These are phyloP conservation scores for Cnemophilus loriae DNA, from an alignment of 2,113 vertebrate species.

Conservation along the genomic window DNA sequence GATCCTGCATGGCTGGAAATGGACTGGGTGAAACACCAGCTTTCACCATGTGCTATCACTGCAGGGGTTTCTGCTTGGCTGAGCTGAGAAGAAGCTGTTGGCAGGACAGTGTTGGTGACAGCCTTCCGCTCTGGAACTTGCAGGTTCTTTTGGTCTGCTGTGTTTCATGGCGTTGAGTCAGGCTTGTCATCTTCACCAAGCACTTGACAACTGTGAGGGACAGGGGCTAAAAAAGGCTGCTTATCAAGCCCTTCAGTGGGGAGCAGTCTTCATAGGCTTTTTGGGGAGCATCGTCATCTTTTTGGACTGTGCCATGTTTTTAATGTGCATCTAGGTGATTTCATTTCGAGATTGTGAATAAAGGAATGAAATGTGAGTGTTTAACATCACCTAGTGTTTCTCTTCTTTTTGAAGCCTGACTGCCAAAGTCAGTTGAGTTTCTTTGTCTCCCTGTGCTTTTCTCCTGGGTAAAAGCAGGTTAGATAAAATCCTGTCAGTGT, in stretches of 20 bases:
- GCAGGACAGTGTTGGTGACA: background rate
- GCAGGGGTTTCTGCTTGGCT: background rate
- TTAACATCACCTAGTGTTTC: background rate
- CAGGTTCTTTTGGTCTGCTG: background rate
- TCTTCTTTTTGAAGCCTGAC: background rate
- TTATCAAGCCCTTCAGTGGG: background rate
- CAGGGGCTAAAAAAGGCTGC: background rate
- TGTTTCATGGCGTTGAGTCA: background rate
- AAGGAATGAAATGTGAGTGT: background rate
- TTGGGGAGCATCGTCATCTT: background rate
- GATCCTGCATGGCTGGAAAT: background rate
- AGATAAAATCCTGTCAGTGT: background rate
- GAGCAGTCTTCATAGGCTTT: background rate
- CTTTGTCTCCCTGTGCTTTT: background rate
- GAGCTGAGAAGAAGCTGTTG: background rate
- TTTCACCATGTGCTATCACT: background rate
- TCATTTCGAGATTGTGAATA: background rate
- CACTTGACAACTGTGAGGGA: background rate
- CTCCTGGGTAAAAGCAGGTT: background rate
- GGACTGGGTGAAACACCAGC: background rate
- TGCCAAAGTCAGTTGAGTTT: rapidly evolving
- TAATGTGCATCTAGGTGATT: background rate
- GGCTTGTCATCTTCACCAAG: background rate
- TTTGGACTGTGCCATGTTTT: background rate
- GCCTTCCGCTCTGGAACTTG: background rate